Percentiles rank a stretch among this genome's conserved stretches.
Evolutionary conservation across 2,888 invertebrate species (phyloP).

Genomic region (Tetheella fluctuosa): DNA sequence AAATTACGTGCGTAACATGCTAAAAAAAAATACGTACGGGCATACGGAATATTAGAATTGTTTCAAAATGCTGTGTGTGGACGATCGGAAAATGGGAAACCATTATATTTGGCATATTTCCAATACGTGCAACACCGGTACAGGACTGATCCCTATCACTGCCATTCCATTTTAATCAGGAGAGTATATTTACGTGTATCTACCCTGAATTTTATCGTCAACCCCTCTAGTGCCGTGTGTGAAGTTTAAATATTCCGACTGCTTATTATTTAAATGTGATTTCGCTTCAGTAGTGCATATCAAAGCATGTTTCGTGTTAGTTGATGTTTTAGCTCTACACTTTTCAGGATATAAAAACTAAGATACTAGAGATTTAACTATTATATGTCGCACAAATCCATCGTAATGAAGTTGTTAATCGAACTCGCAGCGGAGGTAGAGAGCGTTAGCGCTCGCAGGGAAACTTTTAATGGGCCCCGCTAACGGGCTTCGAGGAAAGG

Average conservation of each 20-base stretch:
- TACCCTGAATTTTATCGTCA: neutral
- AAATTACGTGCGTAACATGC: conserved; percentile 16
- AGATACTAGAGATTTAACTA: no score
- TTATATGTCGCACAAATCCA: conserved; percentile 38
- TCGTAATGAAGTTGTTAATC: conserved; percentile 51
- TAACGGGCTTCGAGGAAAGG: conserved; percentile 25
- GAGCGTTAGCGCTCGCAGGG: conserved; percentile 17
- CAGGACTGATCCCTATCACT: conserved; percentile 56
- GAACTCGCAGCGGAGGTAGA: conserved; percentile 24
- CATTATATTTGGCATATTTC: conserved; percentile 45
- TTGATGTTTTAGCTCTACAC: conserved; percentile 11
- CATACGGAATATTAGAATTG: conserved; percentile 25
- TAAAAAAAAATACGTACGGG: conserved; percentile 13
- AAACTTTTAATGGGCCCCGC: conserved; percentile 60
- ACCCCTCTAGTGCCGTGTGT: neutral
- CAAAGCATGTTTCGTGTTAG: conserved; percentile 18
- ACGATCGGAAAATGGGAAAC: conserved; percentile 40
- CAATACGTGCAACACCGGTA: conserved; percentile 43
- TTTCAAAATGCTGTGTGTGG: conserved; percentile 27
- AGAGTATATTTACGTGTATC: conserved; percentile 20
- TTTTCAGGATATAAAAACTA: neutral
- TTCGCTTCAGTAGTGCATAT: conserved; percentile 6
- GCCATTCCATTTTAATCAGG: conserved; percentile 27
- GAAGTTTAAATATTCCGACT: conserved; percentile 22
- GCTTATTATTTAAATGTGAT: no score